Percentiles rank a stretch among this genome's conserved stretches.
phyloP scores from a whole-genome alignment of 2,888 invertebrate genomes.

The Notodonta ziczac region DNA sequence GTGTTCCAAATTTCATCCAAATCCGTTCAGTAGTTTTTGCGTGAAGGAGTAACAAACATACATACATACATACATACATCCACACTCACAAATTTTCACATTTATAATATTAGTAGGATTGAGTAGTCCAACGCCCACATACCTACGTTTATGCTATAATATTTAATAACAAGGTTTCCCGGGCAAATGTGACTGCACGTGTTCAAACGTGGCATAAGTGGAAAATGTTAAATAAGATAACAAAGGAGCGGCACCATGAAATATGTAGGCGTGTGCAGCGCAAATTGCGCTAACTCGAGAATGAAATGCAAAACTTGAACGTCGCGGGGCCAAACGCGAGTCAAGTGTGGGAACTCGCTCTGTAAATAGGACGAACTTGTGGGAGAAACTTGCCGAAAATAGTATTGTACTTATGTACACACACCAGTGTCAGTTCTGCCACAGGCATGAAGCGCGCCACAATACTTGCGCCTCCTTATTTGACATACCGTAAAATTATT shows the following conservation, averaged over 20 bases:
- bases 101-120: too few species aligned
- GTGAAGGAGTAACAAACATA: too few species aligned
- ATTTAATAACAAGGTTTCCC: not conserved
- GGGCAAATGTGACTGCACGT: constrained; percentile 12
- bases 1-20: too few species aligned
- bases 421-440: constrained; percentile 60
- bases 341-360: constrained; percentile 60
- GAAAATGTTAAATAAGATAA: constrained; percentile 52
- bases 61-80: too few species aligned
- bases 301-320: constrained; percentile 55
- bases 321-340: constrained; percentile 64
- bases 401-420: constrained; percentile 58
- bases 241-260: constrained; percentile 56
- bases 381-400: constrained; percentile 56
- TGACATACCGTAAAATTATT: too few species aligned
- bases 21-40: too few species aligned
- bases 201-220: constrained; percentile 33
- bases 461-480: constrained; percentile 10
- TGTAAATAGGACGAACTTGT: constrained; percentile 48
- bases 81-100: too few species aligned
- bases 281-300: constrained; percentile 74
- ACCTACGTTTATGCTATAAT: too few species aligned
- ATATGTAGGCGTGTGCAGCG: constrained; percentile 68
- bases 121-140: too few species aligned
- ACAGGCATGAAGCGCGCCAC: constrained; percentile 42